Conservation (phyloP, 2,113 vertebrate species). For the Furnarius figulus region DNA sequence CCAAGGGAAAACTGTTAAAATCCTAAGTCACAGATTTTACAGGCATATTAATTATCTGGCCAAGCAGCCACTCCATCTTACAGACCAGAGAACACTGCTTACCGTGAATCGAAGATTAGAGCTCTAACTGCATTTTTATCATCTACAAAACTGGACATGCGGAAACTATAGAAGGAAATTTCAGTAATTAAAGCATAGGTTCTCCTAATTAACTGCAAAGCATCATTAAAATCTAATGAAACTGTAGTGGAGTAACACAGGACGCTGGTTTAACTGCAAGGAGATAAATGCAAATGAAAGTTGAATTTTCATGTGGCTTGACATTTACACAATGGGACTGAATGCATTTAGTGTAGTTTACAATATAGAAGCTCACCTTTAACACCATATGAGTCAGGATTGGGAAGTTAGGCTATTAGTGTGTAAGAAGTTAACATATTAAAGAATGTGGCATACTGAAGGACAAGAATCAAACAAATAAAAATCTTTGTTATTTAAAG, state of each 20-base stretch:
- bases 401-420: constrained; percentile 23
- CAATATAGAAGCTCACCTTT: not conserved
- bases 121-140: constrained; percentile 50
- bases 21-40: constrained; percentile 28
- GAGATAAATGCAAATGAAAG: constrained; percentile 34
- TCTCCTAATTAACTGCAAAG: constrained; percentile 66
- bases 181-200: constrained; percentile 52
- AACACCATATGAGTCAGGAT: not conserved
- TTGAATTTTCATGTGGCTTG: constrained; percentile 7
- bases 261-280: constrained; percentile 28
- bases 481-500: not conserved
- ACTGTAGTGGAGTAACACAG: not conserved
- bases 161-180: constrained; percentile 61
- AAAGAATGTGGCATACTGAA: not conserved
- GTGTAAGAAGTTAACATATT: not conserved
- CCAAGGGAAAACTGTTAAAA: constrained; percentile 28
- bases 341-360: not conserved
- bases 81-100: constrained; percentile 44
- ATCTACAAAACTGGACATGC: constrained; percentile 63
- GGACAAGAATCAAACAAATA: not conserved
- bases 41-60: constrained; percentile 27
- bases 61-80: constrained; percentile 23
- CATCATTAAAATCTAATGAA: constrained; percentile 63
- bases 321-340: not conserved
- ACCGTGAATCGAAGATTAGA: constrained; percentile 24